phyloP scores from a whole-genome alignment of 2,113 vertebrate species.

The Leucoraja erinaceus region DNA sequence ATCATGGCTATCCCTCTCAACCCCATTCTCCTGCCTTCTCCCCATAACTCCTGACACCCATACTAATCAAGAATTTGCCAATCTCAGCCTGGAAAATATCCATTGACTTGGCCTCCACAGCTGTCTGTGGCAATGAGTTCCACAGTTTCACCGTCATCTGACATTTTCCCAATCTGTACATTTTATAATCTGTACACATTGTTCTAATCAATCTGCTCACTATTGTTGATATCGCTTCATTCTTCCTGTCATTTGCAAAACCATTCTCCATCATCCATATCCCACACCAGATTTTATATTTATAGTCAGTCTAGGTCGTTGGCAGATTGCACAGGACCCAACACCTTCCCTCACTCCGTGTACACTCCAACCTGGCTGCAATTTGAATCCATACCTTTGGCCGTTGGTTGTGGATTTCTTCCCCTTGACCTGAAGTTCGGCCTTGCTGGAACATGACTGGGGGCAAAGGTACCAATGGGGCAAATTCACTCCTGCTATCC shows the following conservation, averaged over 20 bases:
- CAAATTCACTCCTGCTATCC: constrained; percentile 72
- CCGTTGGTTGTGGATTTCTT: constrained; percentile 70
- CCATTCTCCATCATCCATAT: not conserved
- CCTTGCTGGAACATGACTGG: constrained; percentile 86
- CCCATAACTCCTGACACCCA: no score
- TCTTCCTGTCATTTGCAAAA: not conserved
- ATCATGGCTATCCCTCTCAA: no score
- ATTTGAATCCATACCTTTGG: constrained; percentile 68
- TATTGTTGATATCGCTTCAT: not conserved
- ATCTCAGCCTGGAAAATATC: no score
- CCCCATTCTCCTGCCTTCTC: no score
- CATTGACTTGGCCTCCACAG: no score
- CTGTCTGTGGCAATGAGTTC: no score
- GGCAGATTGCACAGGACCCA: not conserved
- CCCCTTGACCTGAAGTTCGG: constrained; percentile 54
- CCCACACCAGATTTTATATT: not conserved
- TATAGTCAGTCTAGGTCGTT: no score
- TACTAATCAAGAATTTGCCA: no score
- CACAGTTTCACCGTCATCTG: no score
- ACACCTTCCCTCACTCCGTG: no score
- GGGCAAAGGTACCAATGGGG: constrained; percentile 82
- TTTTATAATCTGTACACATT: not conserved
- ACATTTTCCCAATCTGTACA: not conserved
- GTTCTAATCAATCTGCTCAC: no score
- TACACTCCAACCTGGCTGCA: not conserved